Conservation (phyloP, 2,888 invertebrate species). For the Thalpophila matura region DNA sequence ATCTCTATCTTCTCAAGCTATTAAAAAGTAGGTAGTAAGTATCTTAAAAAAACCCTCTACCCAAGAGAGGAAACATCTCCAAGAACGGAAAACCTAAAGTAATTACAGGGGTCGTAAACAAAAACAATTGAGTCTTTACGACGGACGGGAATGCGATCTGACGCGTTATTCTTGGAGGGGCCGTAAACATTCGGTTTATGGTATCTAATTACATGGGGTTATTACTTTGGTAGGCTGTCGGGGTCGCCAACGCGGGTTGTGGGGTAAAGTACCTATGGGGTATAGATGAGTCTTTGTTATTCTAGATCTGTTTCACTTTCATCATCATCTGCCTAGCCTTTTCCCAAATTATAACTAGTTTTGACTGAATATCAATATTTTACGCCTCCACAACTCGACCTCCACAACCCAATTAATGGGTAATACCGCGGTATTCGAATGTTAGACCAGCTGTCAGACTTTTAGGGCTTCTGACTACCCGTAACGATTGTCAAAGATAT, state of each 20-base stretch:
- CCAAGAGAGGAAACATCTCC: constrained; percentile 14
- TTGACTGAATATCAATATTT: too few relatives aligned
- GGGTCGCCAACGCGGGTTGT: constrained; percentile 6
- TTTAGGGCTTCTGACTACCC: too few relatives aligned
- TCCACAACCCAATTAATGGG: too few relatives aligned
- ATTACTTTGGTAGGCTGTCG: constrained; percentile 48
- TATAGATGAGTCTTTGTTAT: background rate
- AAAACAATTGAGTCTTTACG: constrained; percentile 65
- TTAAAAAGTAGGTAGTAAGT: background rate
- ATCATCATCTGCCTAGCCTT: too few relatives aligned
- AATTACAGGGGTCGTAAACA: constrained; percentile 59
- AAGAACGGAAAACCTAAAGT: constrained; percentile 41
- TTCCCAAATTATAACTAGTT: too few relatives aligned
- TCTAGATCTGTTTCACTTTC: too few relatives aligned
- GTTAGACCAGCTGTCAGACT: too few relatives aligned
- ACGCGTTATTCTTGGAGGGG: constrained; percentile 52
- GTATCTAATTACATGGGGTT: constrained; percentile 62
- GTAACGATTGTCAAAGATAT: too few relatives aligned
- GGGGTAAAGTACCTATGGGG: background rate
- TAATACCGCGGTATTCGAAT: too few relatives aligned
- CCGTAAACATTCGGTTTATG: constrained; percentile 63
- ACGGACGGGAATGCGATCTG: constrained; percentile 50
- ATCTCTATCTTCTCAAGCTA: too few relatives aligned
- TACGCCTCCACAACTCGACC: too few relatives aligned
- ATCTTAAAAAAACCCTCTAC: background rate